Evolutionary conservation across 2,797 vertebrate species (phyloP).

Genomic region (Fundulus diaphanus): DNA sequence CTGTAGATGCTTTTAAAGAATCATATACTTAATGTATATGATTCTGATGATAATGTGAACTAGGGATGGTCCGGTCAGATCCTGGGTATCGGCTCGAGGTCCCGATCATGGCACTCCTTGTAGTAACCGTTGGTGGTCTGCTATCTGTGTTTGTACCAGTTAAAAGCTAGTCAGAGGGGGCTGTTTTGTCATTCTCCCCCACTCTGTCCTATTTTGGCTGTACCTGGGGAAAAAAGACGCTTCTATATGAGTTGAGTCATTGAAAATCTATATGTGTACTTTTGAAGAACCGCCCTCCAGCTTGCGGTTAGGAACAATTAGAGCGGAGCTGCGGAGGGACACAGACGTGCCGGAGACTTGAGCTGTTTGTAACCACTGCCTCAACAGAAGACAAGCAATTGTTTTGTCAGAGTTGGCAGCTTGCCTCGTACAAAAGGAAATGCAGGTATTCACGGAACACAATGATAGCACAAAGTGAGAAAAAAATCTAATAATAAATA

Average conservation of each 20-base stretch:
- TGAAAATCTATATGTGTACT: slow-evolving; percentile 41
- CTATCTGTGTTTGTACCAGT: background rate
- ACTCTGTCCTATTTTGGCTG: background rate
- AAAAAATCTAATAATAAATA: background rate
- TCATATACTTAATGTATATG: too few relatives aligned
- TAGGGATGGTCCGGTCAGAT: too few relatives aligned
- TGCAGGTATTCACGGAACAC: slow-evolving; percentile 8
- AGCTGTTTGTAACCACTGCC: slow-evolving; percentile 35
- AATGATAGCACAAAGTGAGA: background rate
- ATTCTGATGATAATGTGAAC: too few relatives aligned
- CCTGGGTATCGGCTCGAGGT: background rate
- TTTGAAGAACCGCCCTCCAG: slow-evolving; percentile 49
- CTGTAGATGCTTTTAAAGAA: background rate
- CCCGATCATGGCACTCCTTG: background rate
- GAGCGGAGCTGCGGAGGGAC: slow-evolving; percentile 25
- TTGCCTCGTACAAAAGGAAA: slow-evolving; percentile 25
- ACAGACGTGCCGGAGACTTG: slow-evolving; percentile 43
- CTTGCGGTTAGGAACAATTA: slow-evolving; percentile 57
- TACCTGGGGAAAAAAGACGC: slow-evolving; percentile 22
- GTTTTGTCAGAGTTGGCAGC: slow-evolving; percentile 30
- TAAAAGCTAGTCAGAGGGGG: too few relatives aligned
- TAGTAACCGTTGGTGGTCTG: background rate
- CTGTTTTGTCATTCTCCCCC: background rate
- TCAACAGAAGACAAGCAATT: slow-evolving; percentile 55
- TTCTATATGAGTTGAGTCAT: slow-evolving; percentile 43